Evolutionary conservation across 2,113 vertebrate genomes (phyloP).

Genomic region (Ceyx margarethae): DNA sequence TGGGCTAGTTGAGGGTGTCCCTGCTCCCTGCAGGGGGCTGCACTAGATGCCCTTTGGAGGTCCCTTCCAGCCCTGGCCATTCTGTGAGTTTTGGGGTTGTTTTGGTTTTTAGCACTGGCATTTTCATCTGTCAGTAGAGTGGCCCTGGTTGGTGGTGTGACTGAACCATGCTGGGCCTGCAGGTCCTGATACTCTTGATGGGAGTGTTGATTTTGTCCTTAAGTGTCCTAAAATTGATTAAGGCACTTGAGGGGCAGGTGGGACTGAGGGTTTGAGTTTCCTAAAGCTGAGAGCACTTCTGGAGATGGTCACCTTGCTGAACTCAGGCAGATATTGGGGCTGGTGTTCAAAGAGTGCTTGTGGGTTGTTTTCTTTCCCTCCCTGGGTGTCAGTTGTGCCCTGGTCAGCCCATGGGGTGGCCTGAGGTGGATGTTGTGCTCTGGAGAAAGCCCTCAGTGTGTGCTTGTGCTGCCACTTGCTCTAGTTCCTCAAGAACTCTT

Average conservation of each 20-base stretch:
- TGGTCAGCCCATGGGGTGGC: neutral
- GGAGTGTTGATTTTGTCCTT: neutral
- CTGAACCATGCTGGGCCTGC: neutral
- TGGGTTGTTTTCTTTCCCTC: neutral
- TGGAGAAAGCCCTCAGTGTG: neutral
- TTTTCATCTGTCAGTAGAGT: neutral
- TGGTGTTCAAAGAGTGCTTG: neutral
- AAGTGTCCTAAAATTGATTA: neutral
- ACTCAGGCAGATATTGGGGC: neutral
- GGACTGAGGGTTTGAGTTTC: neutral
- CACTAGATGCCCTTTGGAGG: too few species aligned
- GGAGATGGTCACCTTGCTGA: accelerated
- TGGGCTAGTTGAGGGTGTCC: too few species aligned
- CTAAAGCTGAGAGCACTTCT: neutral
- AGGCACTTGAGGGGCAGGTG: neutral
- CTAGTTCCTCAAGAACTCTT: neutral
- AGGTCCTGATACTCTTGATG: neutral
- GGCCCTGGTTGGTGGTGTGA: neutral
- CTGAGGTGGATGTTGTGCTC: neutral
- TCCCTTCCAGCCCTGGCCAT: too few species aligned
- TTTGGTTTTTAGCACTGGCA: neutral
- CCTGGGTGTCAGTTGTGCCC: neutral
- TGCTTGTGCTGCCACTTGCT: neutral
- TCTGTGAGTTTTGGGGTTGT: neutral
- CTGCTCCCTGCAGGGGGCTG: too few species aligned